Percentiles rank a stretch among this genome's conserved stretches.
Evolutionary conservation across 1,140 invertebrate genomes (phyloP).

Genomic region (Magallana ariakensis): DNA sequence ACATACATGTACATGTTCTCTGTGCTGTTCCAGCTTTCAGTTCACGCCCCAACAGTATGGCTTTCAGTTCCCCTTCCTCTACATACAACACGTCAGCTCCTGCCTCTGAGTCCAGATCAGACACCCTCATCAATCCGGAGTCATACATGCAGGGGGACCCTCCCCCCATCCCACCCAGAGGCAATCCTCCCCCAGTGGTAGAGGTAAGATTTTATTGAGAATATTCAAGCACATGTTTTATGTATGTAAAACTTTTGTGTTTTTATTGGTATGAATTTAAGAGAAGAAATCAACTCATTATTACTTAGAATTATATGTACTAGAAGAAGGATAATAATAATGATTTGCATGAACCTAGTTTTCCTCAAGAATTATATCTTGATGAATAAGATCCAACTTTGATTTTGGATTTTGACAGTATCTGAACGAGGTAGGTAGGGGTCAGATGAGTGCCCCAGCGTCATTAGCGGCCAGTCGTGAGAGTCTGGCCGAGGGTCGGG

Average conservation of each 20-base stretch:
- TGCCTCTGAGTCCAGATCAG: constrained; percentile 63
- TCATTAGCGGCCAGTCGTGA: constrained; percentile 76
- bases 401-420: background rate
- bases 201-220: background rate
- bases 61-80: constrained; percentile 53
- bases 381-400: too few species aligned
- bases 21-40: constrained; percentile 58
- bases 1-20: too few species aligned
- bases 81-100: constrained; percentile 57
- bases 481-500: constrained; percentile 68
- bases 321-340: too few species aligned
- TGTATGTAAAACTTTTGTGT: too few species aligned
- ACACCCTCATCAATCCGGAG: constrained; percentile 70
- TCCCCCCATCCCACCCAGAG: constrained; percentile 51
- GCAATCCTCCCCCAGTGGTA: constrained; percentile 62
- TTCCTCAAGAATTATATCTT: too few species aligned
- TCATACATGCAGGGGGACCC: constrained; percentile 61
- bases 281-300: too few species aligned
- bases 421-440: constrained; percentile 39
- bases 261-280: too few species aligned
- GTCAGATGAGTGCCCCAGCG: constrained; percentile 76
- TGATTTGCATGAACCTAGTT: too few species aligned
- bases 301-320: too few species aligned
- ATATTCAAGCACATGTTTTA: too few species aligned
- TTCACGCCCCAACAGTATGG: constrained; percentile 51